phyloP scores from a whole-genome alignment of 2,113 vertebrate species.

The Otolemur garnettii region DNA sequence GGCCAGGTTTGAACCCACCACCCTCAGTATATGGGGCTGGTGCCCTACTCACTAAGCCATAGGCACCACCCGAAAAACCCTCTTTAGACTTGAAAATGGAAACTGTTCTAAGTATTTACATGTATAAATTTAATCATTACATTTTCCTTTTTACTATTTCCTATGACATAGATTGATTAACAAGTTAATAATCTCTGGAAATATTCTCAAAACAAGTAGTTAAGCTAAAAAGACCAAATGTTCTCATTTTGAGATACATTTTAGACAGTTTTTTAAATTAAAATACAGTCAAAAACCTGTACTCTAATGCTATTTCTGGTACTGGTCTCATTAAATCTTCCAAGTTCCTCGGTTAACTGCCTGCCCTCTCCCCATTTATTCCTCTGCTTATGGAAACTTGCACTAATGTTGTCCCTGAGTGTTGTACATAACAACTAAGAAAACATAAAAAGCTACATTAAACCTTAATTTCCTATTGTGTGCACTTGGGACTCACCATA shows the following conservation, averaged over 20 bases:
- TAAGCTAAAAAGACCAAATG: slow-evolving; percentile 49
- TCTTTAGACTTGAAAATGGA: neutral
- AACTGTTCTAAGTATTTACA: slow-evolving; percentile 42
- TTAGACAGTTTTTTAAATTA: slow-evolving; percentile 51
- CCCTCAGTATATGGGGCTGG: too few relatives aligned
- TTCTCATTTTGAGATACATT: slow-evolving; percentile 47
- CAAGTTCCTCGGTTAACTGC: neutral
- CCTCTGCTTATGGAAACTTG: slow-evolving; percentile 16
- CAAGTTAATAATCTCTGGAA: slow-evolving; percentile 48
- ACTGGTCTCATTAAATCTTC: slow-evolving; percentile 24
- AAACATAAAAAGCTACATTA: slow-evolving; percentile 59
- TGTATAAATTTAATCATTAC: slow-evolving; percentile 43
- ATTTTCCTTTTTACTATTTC: slow-evolving; percentile 55
- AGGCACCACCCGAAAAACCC: neutral
- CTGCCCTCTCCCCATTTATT: neutral
- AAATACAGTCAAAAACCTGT: slow-evolving; percentile 45
- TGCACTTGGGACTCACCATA: neutral
- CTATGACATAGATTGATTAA: neutral
- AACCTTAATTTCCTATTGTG: slow-evolving; percentile 55
- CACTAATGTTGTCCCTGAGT: neutral
- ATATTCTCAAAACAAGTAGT: slow-evolving; percentile 26
- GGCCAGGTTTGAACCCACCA: too few relatives aligned
- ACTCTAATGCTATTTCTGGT: slow-evolving; percentile 35
- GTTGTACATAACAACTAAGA: slow-evolving; percentile 2
- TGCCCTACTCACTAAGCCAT: too few relatives aligned